Evolutionary conservation across 1,140 invertebrate genomes (phyloP).

Genomic region (Drosophila tristis): DNA sequence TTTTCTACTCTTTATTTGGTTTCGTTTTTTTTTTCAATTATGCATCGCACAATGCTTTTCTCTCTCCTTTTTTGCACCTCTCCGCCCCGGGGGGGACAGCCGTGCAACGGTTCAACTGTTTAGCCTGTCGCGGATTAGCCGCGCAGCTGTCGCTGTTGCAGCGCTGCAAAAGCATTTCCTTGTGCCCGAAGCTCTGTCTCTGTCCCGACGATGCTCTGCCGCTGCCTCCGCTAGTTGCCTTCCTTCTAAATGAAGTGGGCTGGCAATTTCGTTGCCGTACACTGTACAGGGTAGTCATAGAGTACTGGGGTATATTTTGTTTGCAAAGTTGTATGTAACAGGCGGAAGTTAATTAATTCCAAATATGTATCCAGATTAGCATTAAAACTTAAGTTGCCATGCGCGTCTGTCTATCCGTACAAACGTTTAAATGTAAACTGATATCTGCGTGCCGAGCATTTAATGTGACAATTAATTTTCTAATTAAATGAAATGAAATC

Average conservation of each 20-base stretch:
- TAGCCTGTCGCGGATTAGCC: constrained; percentile 67
- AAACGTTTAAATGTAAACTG: too few species aligned
- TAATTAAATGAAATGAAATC: too few species aligned
- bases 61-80: constrained; percentile 33
- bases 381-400: too few species aligned
- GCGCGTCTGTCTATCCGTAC: too few species aligned
- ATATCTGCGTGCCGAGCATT: too few species aligned
- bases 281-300: constrained; percentile 6
- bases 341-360: too few species aligned
- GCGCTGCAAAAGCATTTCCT: constrained; percentile 68
- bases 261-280: constrained; percentile 7
- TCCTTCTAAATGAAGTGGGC: constrained; percentile 42
- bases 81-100: constrained; percentile 25
- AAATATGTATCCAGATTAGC: too few species aligned
- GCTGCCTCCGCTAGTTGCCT: constrained; percentile 15
- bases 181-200: constrained; percentile 30
- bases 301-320: too few species aligned
- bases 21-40: constrained; percentile 39
- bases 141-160: constrained; percentile 53
- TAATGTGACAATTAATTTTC: too few species aligned
- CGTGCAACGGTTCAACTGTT: constrained; percentile 39
- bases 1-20: constrained; percentile 19
- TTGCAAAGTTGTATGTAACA: too few species aligned
- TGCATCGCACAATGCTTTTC: constrained; percentile 46
- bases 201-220: constrained; percentile 6